A percentile compares a stretch with the other conserved stretches of the same genome.
Evolutionary conservation across 2,797 vertebrate genomes (phyloP).

Genomic region (Alca torda): DNA sequence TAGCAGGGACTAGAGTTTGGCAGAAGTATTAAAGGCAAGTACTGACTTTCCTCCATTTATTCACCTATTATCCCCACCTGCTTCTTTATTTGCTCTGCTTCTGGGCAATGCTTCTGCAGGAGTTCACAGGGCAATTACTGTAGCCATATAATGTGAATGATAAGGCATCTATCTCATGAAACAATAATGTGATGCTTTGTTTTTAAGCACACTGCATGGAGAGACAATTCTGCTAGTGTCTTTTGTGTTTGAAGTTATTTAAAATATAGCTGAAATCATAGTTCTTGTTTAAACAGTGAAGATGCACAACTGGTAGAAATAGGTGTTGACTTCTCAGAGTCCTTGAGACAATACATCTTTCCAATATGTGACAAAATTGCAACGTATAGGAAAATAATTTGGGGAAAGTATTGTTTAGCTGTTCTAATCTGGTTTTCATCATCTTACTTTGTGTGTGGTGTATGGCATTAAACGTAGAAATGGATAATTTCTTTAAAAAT

Average conservation of each 20-base stretch:
- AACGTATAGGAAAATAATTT: background rate
- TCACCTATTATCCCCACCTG: background rate
- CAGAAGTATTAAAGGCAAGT: background rate
- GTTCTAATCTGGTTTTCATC: background rate
- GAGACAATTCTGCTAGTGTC: background rate
- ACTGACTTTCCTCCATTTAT: rapidly evolving
- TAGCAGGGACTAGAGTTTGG: rapidly evolving
- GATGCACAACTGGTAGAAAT: rapidly evolving
- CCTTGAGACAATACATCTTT: rapidly evolving
- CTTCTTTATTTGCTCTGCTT: rapidly evolving
- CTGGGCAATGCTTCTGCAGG: rapidly evolving
- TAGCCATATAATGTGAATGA: rapidly evolving
- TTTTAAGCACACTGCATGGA: rapidly evolving
- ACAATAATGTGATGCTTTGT: rapidly evolving
- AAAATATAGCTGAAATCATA: background rate
- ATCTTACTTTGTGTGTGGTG: rapidly evolving
- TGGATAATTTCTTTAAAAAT: background rate
- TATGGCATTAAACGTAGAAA: rapidly evolving
- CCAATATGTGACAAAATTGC: background rate
- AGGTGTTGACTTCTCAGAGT: background rate
- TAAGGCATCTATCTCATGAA: background rate
- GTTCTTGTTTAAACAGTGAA: background rate
- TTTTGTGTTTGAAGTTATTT: background rate
- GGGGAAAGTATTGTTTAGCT: rapidly evolving
- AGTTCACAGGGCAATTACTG: rapidly evolving